These are phyloP conservation scores for Pachyrhynchus sulphureomaculatus DNA, from an alignment of 1,140 invertebrate genomes.

Conservation along the genomic window DNA sequence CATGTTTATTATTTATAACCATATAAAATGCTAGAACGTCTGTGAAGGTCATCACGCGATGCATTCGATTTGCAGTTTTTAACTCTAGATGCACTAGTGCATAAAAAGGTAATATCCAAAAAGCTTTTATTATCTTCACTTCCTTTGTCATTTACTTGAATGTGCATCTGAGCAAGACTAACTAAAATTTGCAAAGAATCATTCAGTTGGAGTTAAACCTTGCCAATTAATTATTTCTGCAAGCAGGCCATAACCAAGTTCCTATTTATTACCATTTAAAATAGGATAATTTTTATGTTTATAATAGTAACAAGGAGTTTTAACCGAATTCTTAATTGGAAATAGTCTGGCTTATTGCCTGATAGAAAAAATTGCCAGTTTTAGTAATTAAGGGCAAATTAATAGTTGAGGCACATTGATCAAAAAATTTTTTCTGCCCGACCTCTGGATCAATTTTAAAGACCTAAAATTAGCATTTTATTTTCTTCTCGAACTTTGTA, in stretches of 20 bases:
- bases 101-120: conserved; percentile 27
- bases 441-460: background rate
- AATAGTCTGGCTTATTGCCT: too few species aligned
- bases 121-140: conserved; percentile 24
- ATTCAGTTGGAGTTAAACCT: background rate
- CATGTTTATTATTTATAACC: conserved; percentile 31
- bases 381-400: too few species aligned
- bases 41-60: conserved; percentile 29
- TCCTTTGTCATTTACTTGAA: conserved; percentile 26
- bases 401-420: background rate
- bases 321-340: too few species aligned
- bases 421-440: background rate
- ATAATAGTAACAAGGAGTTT: too few species aligned
- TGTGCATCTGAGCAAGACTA: conserved; percentile 18
- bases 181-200: conserved; percentile 2
- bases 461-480: too few species aligned
- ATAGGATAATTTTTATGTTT: background rate
- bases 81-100: conserved; percentile 18
- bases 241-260: conserved; percentile 6
- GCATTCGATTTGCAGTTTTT: conserved; percentile 28
- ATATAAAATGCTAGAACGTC: conserved; percentile 26
- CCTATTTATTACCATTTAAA: conserved; percentile 6
- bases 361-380: too few species aligned
- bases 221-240: conserved; percentile 5
- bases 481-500: too few species aligned